phyloP scores from a whole-genome alignment of 1,140 invertebrate species.

The Hydropsyche tenuis region DNA sequence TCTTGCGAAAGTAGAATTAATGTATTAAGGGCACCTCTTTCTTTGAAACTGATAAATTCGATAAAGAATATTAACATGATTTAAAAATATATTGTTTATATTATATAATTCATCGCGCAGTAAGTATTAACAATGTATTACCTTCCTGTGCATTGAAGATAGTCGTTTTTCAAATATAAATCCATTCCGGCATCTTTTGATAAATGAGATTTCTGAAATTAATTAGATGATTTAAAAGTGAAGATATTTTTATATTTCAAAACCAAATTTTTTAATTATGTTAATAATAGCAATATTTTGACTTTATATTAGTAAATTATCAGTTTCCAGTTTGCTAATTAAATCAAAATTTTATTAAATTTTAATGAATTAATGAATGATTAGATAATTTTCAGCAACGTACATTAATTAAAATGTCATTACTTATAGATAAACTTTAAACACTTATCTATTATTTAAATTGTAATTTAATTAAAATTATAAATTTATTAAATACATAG shows the following conservation, averaged over 20 bases:
- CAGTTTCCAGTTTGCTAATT: too few relatives aligned
- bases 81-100: neutral
- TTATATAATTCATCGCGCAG: constrained; percentile 27
- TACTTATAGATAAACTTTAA: too few relatives aligned
- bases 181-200: constrained; percentile 81
- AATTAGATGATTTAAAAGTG: constrained; percentile 39
- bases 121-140: constrained; percentile 53
- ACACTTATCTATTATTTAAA: too few relatives aligned
- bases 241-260: neutral
- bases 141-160: constrained; percentile 90
- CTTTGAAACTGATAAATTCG: constrained; percentile 78
- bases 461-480: too few relatives aligned
- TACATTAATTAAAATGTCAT: too few relatives aligned
- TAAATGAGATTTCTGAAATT: constrained; percentile 78
- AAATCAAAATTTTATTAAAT: too few relatives aligned
- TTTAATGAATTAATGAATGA: too few relatives aligned
- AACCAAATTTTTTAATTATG: neutral
- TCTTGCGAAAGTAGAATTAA: constrained; percentile 76
- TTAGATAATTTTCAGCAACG: too few relatives aligned
- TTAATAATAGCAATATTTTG: neutral
- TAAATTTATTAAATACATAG: too few relatives aligned
- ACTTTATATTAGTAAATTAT: neutral
- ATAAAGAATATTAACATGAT: neutral
- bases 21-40: constrained; percentile 88
- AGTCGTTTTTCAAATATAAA: constrained; percentile 92